phyloP scores from a whole-genome alignment of 35 echinoderm and acorn worm genomes.

The Strongylocentrotus purpuratus region DNA sequence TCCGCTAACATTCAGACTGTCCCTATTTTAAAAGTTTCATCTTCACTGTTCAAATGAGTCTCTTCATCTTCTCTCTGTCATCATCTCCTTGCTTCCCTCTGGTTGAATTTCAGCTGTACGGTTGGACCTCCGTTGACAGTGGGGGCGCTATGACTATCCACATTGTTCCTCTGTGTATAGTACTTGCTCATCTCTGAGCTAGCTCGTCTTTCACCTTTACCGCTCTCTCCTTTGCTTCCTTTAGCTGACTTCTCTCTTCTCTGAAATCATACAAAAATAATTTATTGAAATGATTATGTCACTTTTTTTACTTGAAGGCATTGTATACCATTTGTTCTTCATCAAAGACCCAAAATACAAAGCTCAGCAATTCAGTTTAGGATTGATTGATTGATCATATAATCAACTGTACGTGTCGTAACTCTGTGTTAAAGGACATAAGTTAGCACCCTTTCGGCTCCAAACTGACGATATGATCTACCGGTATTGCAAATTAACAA shows the following conservation, averaged over 20 bases:
- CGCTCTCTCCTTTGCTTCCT: conserved; percentile 33
- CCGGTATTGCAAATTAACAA: no score
- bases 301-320: no score
- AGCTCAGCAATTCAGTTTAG: no score
- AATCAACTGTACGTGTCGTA: no score
- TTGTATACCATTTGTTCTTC: neutral
- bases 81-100: conserved; percentile 65
- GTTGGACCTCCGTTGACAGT: conserved; percentile 61
- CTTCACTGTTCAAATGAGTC: neutral
- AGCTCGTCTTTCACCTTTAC: conserved; percentile 48
- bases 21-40: neutral
- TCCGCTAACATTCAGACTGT: neutral
- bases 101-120: conserved; percentile 58
- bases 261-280: neutral
- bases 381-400: no score
- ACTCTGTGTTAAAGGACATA: no score
- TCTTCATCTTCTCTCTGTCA: neutral
- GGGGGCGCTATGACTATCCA: conserved; percentile 78
- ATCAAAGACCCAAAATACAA: no score
- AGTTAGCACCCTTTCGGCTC: no score
- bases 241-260: conserved; percentile 68
- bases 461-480: no score
- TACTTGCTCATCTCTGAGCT: conserved; percentile 79
- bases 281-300: neutral
- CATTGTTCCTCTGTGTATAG: conserved; percentile 41